These are phyloP conservation scores for Fukomys damarensis DNA, from an alignment of 2,113 vertebrate genomes.

Conservation along the genomic window DNA sequence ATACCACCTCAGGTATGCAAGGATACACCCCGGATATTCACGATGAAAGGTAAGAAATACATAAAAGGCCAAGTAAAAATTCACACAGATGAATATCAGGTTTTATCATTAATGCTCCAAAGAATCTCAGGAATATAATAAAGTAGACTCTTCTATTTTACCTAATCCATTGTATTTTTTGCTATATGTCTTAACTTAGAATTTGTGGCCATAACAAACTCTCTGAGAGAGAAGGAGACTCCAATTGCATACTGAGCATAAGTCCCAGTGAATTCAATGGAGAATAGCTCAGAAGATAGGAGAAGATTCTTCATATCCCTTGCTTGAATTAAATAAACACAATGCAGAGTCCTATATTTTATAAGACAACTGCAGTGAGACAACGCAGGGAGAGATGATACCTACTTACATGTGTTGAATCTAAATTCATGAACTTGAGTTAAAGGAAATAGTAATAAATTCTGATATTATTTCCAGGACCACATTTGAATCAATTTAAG, in stretches of 20 bases:
- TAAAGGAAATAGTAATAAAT: constrained; percentile 3
- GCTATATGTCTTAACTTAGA: not conserved
- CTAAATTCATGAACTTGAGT: constrained; percentile 6
- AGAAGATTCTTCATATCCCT: not conserved
- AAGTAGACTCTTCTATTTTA: not conserved
- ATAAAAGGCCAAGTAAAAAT: not conserved
- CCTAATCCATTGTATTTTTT: not conserved
- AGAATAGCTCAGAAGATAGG: not conserved
- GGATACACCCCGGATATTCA: not conserved
- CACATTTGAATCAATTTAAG: not conserved
- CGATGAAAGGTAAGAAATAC: not conserved
- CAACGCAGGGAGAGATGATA: not conserved
- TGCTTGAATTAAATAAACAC: not conserved
- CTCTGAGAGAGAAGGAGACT: not conserved
- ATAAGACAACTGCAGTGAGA: not conserved
- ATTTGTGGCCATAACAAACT: not conserved
- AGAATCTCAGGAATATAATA: not conserved
- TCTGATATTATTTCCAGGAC: not conserved
- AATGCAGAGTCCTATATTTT: not conserved
- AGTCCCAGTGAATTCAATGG: not conserved
- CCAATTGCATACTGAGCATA: not conserved
- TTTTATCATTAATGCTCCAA: not conserved
- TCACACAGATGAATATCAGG: not conserved
- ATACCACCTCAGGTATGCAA: not conserved
- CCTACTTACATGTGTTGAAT: not conserved